Conservation (phyloP, 35 echinoderm and acorn worm genomes). For the Amphiura filiformis region DNA sequence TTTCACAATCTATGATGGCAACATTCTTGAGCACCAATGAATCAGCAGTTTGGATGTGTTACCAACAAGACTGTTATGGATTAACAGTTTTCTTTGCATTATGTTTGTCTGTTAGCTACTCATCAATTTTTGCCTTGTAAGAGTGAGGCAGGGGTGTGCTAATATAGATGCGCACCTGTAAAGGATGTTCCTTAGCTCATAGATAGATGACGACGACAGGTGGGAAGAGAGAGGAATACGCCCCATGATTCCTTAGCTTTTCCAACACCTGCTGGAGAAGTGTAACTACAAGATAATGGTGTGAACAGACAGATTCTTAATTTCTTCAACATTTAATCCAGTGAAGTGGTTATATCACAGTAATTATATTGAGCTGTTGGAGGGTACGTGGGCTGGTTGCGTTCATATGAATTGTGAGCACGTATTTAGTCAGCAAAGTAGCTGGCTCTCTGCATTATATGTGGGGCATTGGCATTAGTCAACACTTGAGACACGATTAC, state of each 20-base stretch:
- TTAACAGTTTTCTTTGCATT: not conserved
- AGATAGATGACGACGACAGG: not conserved
- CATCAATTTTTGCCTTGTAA: constrained; percentile 6
- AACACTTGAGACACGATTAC: no score
- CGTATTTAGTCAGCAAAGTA: no score
- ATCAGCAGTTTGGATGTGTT: not conserved
- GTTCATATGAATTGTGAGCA: no score
- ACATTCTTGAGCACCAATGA: no score
- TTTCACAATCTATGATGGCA: no score
- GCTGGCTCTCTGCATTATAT: no score
- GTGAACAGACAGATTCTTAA: not conserved
- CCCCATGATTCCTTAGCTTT: not conserved
- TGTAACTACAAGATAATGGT: not conserved
- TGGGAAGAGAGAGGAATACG: not conserved
- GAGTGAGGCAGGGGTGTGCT: constrained; percentile 5
- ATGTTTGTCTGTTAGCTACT: not conserved
- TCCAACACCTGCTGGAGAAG: not conserved
- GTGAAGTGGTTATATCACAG: not conserved
- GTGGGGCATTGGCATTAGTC: no score
- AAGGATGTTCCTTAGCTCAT: not conserved
- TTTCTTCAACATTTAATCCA: not conserved
- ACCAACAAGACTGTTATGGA: not conserved
- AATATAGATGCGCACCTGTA: not conserved
- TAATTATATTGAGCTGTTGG: no score
- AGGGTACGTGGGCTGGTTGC: no score